A percentile compares a stretch with the other conserved stretches of the same genome.
phyloP scores from a whole-genome alignment of 1,140 invertebrate species.

The Aradophagus sp. region DNA sequence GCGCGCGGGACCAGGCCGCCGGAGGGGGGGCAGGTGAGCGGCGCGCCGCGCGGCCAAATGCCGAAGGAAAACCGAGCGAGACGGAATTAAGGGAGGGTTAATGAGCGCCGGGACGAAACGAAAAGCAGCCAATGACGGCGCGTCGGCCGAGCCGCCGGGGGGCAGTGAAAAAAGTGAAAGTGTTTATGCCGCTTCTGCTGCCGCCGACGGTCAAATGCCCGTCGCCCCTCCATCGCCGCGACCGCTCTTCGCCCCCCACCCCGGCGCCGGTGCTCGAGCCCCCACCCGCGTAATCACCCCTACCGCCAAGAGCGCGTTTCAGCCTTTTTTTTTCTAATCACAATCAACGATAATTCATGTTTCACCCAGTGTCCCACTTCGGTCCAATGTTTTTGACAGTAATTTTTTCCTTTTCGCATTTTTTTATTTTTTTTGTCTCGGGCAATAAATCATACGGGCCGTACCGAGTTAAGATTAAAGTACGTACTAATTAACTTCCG shows the following conservation, averaged over 20 bases:
- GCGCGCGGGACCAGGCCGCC: slow-evolving; percentile 10
- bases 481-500: too few species aligned
- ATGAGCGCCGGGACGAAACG: slow-evolving; percentile 60
- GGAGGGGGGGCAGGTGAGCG: slow-evolving; percentile 33
- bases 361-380: slow-evolving; percentile 39
- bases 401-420: too few species aligned
- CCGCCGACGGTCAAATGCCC: too few species aligned
- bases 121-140: slow-evolving; percentile 63
- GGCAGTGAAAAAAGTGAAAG: slow-evolving; percentile 72
- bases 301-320: neutral
- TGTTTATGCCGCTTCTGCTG: slow-evolving; percentile 58
- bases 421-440: too few species aligned
- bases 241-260: too few species aligned
- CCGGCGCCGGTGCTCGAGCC: slow-evolving; percentile 43
- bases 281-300: slow-evolving; percentile 28
- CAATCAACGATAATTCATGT: slow-evolving; percentile 38
- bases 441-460: too few species aligned
- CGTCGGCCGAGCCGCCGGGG: slow-evolving; percentile 42
- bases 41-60: slow-evolving; percentile 41
- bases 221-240: too few species aligned
- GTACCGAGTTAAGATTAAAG: too few species aligned
- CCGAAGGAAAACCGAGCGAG: slow-evolving; percentile 45
- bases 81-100: slow-evolving; percentile 55
- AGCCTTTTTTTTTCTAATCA: slow-evolving; percentile 38
- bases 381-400: slow-evolving; percentile 15